phyloP scores from a whole-genome alignment of 2,888 invertebrate genomes.

The Carpatolechia fugitivella region DNA sequence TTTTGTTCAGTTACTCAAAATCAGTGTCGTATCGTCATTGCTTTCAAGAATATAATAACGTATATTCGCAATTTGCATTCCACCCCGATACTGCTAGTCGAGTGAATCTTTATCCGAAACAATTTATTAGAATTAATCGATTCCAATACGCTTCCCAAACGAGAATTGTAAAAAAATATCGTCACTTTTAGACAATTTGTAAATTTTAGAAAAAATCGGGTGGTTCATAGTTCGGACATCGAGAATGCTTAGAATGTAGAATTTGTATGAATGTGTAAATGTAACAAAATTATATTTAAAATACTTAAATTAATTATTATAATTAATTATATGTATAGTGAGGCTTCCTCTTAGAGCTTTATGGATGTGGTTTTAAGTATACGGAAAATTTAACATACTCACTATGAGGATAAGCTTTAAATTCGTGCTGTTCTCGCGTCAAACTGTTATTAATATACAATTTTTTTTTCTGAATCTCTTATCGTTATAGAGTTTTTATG shows the following conservation, averaged over 20 bases:
- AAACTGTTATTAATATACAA: conserved; percentile 19
- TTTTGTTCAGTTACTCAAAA: too few relatives aligned
- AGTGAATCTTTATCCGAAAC: conserved; percentile 61
- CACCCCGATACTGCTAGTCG: conserved; percentile 62
- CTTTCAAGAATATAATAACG: not conserved
- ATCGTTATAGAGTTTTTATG: too few relatives aligned
- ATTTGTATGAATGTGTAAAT: conserved; percentile 72
- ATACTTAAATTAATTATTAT: conserved; percentile 46
- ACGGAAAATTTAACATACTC: conserved; percentile 74
- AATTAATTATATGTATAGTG: conserved; percentile 66
- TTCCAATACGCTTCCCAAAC: conserved; percentile 40
- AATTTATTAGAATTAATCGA: conserved; percentile 34
- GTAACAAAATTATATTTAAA: conserved; percentile 67
- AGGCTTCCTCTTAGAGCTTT: conserved; percentile 78
- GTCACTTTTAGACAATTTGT: conserved; percentile 35
- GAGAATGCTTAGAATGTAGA: conserved; percentile 66
- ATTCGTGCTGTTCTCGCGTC: conserved; percentile 53
- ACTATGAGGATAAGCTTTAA: conserved; percentile 57
- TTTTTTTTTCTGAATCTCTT: not conserved
- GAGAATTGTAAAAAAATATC: conserved; percentile 37
- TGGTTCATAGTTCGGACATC: conserved; percentile 49
- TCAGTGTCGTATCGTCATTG: not conserved
- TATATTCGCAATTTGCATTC: conserved; percentile 28
- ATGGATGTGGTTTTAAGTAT: conserved; percentile 74
- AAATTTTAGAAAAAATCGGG: conserved; percentile 40